Conservation (phyloP, 1,140 invertebrate species). For the Drosophila pruinosa region DNA sequence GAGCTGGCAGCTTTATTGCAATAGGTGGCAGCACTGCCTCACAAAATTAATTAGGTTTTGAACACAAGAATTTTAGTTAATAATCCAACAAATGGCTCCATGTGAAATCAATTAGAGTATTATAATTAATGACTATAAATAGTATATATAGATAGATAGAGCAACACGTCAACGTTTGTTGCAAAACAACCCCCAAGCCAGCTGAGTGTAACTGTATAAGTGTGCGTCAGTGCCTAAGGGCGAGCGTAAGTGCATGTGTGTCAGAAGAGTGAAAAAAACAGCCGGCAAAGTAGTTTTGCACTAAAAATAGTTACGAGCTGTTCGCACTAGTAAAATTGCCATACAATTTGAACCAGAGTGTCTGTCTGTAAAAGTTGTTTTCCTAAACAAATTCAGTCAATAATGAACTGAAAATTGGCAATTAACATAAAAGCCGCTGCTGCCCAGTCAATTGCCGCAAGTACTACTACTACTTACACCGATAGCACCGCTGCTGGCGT, state of each 20-base stretch:
- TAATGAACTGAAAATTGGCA: slow-evolving; percentile 38
- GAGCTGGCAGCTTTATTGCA: slow-evolving; percentile 9
- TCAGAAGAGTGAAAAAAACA: slow-evolving; percentile 42
- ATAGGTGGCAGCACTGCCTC: neutral
- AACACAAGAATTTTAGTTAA: neutral
- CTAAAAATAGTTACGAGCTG: slow-evolving; percentile 45
- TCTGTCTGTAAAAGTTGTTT: neutral
- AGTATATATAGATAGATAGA: neutral
- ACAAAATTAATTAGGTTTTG: slow-evolving; percentile 19
- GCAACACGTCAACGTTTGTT: slow-evolving; percentile 32
- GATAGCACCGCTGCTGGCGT: neutral
- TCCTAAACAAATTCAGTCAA: slow-evolving; percentile 19
- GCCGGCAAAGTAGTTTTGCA: slow-evolving; percentile 53
- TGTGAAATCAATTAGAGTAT: slow-evolving; percentile 5
- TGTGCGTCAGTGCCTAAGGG: slow-evolving; percentile 9
- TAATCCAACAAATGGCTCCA: neutral
- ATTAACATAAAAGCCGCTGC: slow-evolving; percentile 31
- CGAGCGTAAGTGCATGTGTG: slow-evolving; percentile 20
- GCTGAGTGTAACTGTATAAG: slow-evolving; percentile 15
- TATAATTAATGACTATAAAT: neutral
- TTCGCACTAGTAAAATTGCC: slow-evolving; percentile 14
- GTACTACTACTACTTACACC: slow-evolving; percentile 2
- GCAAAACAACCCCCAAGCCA: slow-evolving; percentile 46
- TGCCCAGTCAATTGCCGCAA: slow-evolving; percentile 22
- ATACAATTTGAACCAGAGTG: slow-evolving; percentile 11